These are phyloP conservation scores for Ceratothoa steindachneri DNA, from an alignment of 2,888 invertebrate genomes.

Conservation along the genomic window DNA sequence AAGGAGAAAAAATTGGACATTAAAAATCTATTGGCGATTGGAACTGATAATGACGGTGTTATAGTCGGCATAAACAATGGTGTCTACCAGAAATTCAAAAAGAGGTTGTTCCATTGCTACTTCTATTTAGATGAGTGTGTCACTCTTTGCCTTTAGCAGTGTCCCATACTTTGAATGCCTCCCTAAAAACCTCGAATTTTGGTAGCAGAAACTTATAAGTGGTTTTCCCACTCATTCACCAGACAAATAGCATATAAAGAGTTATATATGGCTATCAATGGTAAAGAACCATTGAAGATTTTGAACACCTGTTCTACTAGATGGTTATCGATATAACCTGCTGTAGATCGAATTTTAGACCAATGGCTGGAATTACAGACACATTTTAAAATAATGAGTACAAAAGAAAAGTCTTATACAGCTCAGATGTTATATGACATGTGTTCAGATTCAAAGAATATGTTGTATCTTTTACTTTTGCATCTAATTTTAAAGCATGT, in stretches of 20 bases:
- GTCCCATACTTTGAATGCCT: conserved; percentile 15
- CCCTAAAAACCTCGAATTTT: conserved; percentile 21
- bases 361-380: no score
- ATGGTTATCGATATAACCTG: conserved; percentile 20
- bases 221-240: neutral
- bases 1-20: neutral
- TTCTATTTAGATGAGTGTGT: conserved; percentile 17
- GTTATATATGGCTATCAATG: neutral
- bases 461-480: no score
- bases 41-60: conserved; percentile 25
- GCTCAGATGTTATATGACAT: no score
- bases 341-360: conserved; percentile 20
- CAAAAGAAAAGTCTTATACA: neutral
- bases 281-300: no score
- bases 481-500: no score
- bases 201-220: conserved; percentile 15
- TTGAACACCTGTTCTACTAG: no score
- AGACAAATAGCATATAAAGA: neutral
- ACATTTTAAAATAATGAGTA: no score
- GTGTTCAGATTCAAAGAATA: no score
- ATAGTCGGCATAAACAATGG: conserved; percentile 25
- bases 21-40: conserved; percentile 19
- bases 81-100: conserved; percentile 22
- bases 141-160: conserved; percentile 22
- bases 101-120: conserved; percentile 8